Conservation (phyloP, 1,140 invertebrate genomes). For the Drosophila biarmipes region DNA sequence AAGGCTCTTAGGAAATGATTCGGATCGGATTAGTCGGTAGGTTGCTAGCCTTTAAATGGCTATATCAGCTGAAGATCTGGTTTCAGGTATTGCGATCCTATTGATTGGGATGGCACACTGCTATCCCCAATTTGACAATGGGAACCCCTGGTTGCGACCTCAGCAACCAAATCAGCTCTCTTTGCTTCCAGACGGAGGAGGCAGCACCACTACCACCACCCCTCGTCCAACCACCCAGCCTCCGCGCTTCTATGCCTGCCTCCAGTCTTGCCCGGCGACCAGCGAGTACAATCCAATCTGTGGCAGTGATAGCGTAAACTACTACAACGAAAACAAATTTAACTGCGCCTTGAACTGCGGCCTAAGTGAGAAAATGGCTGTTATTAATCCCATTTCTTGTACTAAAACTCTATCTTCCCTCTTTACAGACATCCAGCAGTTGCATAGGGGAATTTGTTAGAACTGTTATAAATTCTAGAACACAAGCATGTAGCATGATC, state of each 20-base stretch:
- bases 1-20: conserved; percentile 14
- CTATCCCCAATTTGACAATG: conserved; percentile 23
- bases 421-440: conserved; percentile 9
- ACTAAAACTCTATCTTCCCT: background rate
- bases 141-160: conserved; percentile 7
- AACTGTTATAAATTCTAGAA: background rate
- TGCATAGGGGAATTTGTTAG: conserved; percentile 21
- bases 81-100: conserved; percentile 15
- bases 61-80: background rate
- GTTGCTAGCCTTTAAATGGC: background rate
- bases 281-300: conserved; percentile 90
- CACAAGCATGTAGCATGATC: background rate
- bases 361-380: background rate
- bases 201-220: conserved; percentile 31
- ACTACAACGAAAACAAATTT: conserved; percentile 87
- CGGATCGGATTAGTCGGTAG: conserved; percentile 1
- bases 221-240: conserved; percentile 42
- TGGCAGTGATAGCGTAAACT: conserved; percentile 87
- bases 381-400: too few species aligned
- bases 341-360: conserved; percentile 87
- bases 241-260: conserved; percentile 54
- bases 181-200: background rate
- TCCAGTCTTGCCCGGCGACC: conserved; percentile 83
- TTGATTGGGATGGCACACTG: conserved; percentile 2
- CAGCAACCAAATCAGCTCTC: background rate